Base-by-base conservation (phyloP, 2,888 invertebrate species). In the Calameuta pallipes region DNA sequence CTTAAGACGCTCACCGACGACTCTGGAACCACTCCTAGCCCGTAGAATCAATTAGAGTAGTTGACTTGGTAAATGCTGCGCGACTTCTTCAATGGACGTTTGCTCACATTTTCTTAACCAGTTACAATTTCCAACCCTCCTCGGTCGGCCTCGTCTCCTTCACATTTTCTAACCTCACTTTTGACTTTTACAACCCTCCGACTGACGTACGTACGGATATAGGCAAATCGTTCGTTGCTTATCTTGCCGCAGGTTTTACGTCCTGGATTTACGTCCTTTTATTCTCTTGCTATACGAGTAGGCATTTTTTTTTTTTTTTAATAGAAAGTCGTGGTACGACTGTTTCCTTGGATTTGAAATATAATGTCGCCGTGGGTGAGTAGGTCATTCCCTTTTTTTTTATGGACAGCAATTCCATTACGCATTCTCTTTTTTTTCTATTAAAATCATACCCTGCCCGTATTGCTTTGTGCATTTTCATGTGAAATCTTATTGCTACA, bases 11-110 rank as follows among this genome's bases (percentile, higher is more conserved):
- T 34, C 33, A 0, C 56, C 9, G 71, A 31, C 31, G 71, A 31
- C 13, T 33, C 33, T 9, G 4, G 31, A 23, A 71, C 71, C 71
- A 71, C 71, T 71, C 71, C 71, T 71, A 71, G 71, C 31, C 34
- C 34, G 31, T 71, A 71, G 31, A 71, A 31, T 80, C 82, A 82
- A 87, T 87, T 83, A 82, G 76, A 80, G 76, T 81, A 80, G 83
- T 83, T 83, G 80, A 78, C 84, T 81, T 80, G 79, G 82, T 78
- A 81, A 85, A 84, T 78, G 81, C 33, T 31, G 12, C 34, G 11
- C 31, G 31, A 13, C 71, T 31, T 71, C 13, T 71, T 71, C 33
- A 71, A 71, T 30, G 71, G 71, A 71, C 71, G 71, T 71, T 71
- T 71, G 71, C 71, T 71, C 71, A 12, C 33, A 71, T 33, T 12